Evolutionary conservation across 2,797 vertebrate genomes (phyloP).

Genomic region (Neosalanx taihuensis): DNA sequence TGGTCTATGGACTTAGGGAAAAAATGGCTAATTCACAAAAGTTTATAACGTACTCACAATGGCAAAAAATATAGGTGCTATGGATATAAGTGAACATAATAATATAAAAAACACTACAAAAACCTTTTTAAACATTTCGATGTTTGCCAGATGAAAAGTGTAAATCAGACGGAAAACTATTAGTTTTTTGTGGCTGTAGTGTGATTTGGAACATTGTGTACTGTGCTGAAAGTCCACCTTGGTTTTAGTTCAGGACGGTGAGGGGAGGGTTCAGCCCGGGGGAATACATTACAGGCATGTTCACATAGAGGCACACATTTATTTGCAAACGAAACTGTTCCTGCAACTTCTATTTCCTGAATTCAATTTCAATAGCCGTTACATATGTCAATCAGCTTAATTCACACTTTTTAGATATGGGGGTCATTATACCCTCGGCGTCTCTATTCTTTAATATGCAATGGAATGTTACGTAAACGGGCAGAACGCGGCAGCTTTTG

Average conservation of each 20-base stretch:
- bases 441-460: conserved; percentile 8
- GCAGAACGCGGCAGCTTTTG: not conserved
- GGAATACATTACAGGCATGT: not conserved
- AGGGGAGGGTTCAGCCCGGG: not conserved
- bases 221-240: conserved; percentile 1
- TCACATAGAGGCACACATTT: not conserved
- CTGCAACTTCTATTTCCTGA: not conserved
- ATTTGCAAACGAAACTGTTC: not conserved
- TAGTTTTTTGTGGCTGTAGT: not conserved
- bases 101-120: not conserved
- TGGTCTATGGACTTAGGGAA: too few species aligned
- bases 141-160: not conserved
- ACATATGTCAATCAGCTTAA: not conserved
- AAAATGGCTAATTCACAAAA: not conserved
- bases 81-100: not conserved
- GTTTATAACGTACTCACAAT: not conserved
- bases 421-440: not conserved
- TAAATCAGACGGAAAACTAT: not conserved
- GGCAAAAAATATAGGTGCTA: not conserved
- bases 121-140: not conserved
- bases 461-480: conserved; percentile 17
- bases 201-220: conserved; percentile 8
- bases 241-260: not conserved
- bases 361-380: not conserved
- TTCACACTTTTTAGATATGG: not conserved